phyloP scores from a whole-genome alignment of 2,797 vertebrate genomes.

The Holocentrus rufus region DNA sequence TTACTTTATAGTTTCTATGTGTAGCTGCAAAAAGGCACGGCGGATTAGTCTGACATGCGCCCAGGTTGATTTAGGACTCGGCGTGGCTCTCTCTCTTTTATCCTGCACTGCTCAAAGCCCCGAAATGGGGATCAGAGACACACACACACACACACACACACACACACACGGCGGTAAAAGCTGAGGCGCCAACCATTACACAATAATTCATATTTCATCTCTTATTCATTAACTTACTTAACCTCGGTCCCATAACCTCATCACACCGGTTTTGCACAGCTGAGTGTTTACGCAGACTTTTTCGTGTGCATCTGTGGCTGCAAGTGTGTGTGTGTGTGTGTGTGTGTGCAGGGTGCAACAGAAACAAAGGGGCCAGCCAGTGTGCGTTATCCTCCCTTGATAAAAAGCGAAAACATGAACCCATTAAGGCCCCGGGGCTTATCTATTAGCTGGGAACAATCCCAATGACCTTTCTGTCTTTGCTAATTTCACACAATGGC shows the following conservation, averaged over 20 bases:
- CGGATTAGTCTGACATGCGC: constrained; percentile 46
- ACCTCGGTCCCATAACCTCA: constrained; percentile 35
- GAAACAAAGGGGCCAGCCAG: constrained; percentile 53
- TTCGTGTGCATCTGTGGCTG: constrained; percentile 2
- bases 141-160: constrained; percentile 26
- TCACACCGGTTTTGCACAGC: constrained; percentile 6
- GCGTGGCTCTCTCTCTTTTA: constrained; percentile 39
- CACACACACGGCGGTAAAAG: constrained; percentile 32
- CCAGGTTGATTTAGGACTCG: constrained; percentile 22
- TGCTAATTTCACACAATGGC: constrained; percentile 81
- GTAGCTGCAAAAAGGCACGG: constrained; percentile 42
- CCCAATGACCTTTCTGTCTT: constrained; percentile 83
- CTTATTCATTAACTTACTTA: constrained; percentile 66
- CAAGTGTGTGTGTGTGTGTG: constrained; percentile 13
- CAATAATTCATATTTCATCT: constrained; percentile 48
- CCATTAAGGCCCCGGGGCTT: constrained; percentile 75
- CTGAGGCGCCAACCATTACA: constrained; percentile 23
- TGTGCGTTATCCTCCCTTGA: constrained; percentile 63
- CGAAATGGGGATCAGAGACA: constrained; percentile 46
- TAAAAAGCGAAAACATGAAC: constrained; percentile 72
- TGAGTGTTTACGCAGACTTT: neutral
- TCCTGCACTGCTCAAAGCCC: constrained; percentile 40
- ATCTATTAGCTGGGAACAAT: constrained; percentile 78
- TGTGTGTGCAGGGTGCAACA: constrained; percentile 11
- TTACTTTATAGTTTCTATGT: constrained; percentile 47